phyloP scores from a whole-genome alignment of 2,797 vertebrate genomes.

The Sebastes trivittatus region DNA sequence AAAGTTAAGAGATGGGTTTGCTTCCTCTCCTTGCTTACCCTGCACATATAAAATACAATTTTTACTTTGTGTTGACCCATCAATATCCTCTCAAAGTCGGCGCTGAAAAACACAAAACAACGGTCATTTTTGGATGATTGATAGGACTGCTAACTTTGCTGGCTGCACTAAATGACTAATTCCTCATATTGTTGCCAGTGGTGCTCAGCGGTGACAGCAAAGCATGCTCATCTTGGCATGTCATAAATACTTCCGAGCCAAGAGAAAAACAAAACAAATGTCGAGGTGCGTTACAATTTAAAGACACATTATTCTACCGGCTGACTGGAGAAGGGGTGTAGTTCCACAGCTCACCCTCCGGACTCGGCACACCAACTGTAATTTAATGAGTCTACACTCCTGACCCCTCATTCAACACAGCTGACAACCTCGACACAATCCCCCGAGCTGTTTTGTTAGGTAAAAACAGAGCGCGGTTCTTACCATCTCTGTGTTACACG shows the following conservation, averaged over 20 bases:
- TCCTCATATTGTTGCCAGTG: slow-evolving; percentile 17
- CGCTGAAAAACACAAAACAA: slow-evolving; percentile 3
- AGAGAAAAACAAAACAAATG: slow-evolving; percentile 27
- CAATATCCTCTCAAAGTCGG: slow-evolving; percentile 5
- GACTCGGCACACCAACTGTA: slow-evolving; percentile 6
- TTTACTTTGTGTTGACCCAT: slow-evolving; percentile 1
- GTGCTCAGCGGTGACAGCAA: slow-evolving; percentile 23
- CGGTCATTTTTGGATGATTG: not conserved
- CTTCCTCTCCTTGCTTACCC: not conserved
- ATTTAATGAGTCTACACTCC: slow-evolving; percentile 48
- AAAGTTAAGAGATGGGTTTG: not conserved
- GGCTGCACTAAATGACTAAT: slow-evolving; percentile 32
- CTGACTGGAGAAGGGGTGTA: slow-evolving; percentile 8
- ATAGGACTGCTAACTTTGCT: not conserved
- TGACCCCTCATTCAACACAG: slow-evolving; percentile 44
- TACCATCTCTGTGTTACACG: slow-evolving; percentile 1
- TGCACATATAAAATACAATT: not conserved
- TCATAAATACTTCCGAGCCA: slow-evolving; percentile 33
- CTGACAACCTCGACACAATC: slow-evolving; percentile 11
- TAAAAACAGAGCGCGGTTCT: slow-evolving; percentile 11
- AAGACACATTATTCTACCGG: slow-evolving; percentile 7
- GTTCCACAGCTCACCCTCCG: slow-evolving; percentile 2
- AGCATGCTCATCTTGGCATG: slow-evolving; percentile 21
- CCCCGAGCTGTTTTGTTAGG: not conserved
- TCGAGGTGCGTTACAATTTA: slow-evolving; percentile 24